These are phyloP conservation scores for Polypedilum pembai DNA, from an alignment of 1,140 invertebrate species.

Conservation along the genomic window DNA sequence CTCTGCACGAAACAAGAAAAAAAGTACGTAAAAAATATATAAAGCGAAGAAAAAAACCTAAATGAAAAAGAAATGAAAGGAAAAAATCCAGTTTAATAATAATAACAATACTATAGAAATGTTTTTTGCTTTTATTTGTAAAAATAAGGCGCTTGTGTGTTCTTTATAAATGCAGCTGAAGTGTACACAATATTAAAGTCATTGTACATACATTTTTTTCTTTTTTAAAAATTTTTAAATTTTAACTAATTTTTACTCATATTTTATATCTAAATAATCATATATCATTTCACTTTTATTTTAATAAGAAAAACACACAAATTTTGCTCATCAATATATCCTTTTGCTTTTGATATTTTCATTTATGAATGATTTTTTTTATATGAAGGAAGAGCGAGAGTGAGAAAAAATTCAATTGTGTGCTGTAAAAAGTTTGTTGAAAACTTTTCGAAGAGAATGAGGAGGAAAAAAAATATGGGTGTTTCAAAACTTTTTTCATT, in stretches of 20 bases:
- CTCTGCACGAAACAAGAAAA: conserved; percentile 23
- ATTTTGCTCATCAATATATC: no score
- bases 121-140: conserved; percentile 1
- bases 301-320: no score
- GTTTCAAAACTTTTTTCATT: conserved; percentile 20
- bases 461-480: background rate
- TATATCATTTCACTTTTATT: no score
- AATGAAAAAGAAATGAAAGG: conserved; percentile 26
- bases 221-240: background rate
- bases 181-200: background rate
- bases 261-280: no score
- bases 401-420: no score
- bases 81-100: conserved; percentile 28
- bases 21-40: conserved; percentile 26
- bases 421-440: no score
- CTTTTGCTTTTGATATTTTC: no score
- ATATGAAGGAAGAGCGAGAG: no score
- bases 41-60: conserved; percentile 22
- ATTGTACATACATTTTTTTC: background rate
- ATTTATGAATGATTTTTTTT: no score
- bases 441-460: background rate
- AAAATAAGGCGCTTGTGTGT: no score
- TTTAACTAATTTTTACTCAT: no score
- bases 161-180: background rate
- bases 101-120: background rate